Conservation (phyloP, 2,113 vertebrate genomes). For the Psittacara wagleri region DNA sequence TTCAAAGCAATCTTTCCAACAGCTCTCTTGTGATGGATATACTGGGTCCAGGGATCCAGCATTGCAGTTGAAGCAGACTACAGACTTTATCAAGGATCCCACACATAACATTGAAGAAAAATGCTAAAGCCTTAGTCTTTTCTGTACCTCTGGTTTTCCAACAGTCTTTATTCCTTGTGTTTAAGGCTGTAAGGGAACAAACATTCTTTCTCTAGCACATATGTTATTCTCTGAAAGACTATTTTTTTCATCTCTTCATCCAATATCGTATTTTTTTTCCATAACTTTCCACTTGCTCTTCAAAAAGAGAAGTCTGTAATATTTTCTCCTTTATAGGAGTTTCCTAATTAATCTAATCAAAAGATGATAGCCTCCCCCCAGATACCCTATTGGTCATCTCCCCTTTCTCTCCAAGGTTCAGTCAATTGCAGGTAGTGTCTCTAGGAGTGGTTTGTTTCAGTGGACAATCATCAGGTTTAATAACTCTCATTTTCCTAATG, state of each 20-base stretch:
- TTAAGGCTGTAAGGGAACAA: not conserved
- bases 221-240: not conserved
- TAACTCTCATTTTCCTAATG: not conserved
- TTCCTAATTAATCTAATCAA: not conserved
- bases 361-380: not conserved
- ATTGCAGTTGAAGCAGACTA: not conserved
- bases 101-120: not conserved
- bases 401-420: not conserved
- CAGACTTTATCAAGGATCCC: not conserved
- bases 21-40: not conserved
- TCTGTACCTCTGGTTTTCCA: not conserved
- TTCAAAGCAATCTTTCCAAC: not conserved
- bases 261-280: not conserved
- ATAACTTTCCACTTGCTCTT: not conserved
- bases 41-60: not conserved
- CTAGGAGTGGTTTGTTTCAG: not conserved
- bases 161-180: not conserved
- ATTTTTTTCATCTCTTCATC: not conserved
- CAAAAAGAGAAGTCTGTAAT: constrained; percentile 9
- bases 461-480: not conserved
- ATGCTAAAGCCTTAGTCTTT: not conserved
- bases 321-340: not conserved
- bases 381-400: not conserved
- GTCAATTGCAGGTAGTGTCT: not conserved
- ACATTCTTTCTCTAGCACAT: not conserved